Evolutionary conservation across 2,888 invertebrate genomes (phyloP), one percentile per base, ranked within the genome.

Genomic region (Drosophila parthenogenetica): DNA sequence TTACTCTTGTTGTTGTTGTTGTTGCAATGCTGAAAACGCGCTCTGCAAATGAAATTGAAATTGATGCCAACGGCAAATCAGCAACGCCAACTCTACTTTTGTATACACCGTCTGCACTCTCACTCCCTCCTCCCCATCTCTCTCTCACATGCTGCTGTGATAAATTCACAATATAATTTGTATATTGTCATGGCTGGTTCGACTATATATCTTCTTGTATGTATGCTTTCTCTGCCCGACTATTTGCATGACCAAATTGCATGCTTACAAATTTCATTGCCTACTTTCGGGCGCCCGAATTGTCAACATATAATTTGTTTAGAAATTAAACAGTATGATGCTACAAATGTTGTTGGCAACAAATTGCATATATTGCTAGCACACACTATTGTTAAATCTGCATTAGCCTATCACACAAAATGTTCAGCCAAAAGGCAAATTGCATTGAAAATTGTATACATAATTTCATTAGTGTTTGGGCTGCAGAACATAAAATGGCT

Each of bases 101-200:
- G 59, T 57, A 19, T 54, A 22, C 60, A 19, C 50, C 16, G n/a
- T 22, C 14, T 10, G 10, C 16, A 8, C 48, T 22, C 32, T 17
- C n/a, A 7, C 16, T 10, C 29, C 2, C 16, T 46, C 39, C 40
- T 1, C 3, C 5, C 32, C n/a, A n/a, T 25, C 17, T 14, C 16
- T 4, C 22, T 11, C 14, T 1, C 50, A 13, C 14, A 1, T 5
- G 17, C n/a, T 17, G 37, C 29, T 39, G 66, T 65, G 50, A 65
- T 62, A 77, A 70, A 76, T 85, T 79, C 62, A 66, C 68, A 66
- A 73, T 74, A 87, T 85, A 79, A 82, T 83, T 85, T 81, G 77
- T 73, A 61, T 60, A 77, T 64, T 74, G 65, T 69, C 65, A 45
- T 35, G 40, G 16, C 19, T 45, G 29, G 25, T 16, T 40, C 14